These are phyloP conservation scores for Enteromius trimaculatus DNA, from an alignment of 2,797 vertebrate genomes.

Conservation along the genomic window DNA sequence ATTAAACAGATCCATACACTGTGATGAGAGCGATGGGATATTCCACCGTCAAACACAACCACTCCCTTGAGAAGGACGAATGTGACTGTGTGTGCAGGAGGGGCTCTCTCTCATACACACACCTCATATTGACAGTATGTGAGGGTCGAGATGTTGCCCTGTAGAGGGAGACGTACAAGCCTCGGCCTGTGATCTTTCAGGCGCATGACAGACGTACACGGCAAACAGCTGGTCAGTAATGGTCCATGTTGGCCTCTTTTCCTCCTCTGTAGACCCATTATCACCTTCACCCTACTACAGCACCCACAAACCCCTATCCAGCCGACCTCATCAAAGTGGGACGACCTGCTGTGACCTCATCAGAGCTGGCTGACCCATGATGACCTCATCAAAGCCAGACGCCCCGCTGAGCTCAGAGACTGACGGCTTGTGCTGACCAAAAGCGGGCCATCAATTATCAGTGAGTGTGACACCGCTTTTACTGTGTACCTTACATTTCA, in stretches of 20 bases:
- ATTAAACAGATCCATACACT: conserved; percentile 65
- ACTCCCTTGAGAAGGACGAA: conserved; percentile 36
- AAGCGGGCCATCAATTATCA: conserved; percentile 77
- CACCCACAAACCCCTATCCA: conserved; percentile 63
- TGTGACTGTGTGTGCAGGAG: conserved; percentile 29
- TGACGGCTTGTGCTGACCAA: conserved; percentile 61
- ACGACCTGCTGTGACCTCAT: conserved; percentile 81
- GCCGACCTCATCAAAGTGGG: conserved; percentile 83
- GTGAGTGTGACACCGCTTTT: conserved; percentile 76
- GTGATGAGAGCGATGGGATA: conserved; percentile 41
- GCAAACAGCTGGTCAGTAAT: conserved; percentile 55
- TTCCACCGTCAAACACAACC: conserved; percentile 25
- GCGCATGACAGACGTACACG: conserved; percentile 46
- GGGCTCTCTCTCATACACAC: conserved; percentile 53
- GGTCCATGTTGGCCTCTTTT: conserved; percentile 57
- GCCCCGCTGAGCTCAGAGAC: conserved; percentile 70
- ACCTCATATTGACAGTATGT: conserved; percentile 44
- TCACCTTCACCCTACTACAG: conserved; percentile 69
- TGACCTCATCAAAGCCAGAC: conserved; percentile 83
- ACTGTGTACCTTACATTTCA: conserved; percentile 57
- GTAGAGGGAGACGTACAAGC: conserved; percentile 11
- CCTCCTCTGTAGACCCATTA: conserved; percentile 67
- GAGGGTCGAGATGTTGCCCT: not conserved
- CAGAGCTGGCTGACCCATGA: conserved; percentile 74
- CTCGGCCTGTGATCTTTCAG: conserved; percentile 33